Conservation (phyloP, 2,797 vertebrate genomes). For the Sebastes paucispinis region DNA sequence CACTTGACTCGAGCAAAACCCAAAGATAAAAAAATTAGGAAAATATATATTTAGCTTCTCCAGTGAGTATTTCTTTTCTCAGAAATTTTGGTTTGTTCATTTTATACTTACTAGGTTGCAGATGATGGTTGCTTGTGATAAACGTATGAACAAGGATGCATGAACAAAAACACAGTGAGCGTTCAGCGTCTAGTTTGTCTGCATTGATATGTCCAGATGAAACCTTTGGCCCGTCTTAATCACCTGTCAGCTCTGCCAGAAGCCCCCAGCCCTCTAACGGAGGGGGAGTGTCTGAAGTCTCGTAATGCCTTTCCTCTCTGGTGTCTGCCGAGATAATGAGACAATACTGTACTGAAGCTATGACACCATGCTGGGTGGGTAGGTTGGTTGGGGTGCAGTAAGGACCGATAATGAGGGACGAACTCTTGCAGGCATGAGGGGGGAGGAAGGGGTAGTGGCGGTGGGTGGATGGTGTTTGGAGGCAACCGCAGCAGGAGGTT, state of each 20-base stretch:
- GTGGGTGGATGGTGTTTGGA: constrained; percentile 64
- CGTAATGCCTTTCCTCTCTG: constrained; percentile 59
- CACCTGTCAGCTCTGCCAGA: constrained; percentile 49
- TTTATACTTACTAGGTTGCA: neutral
- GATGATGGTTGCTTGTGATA: neutral
- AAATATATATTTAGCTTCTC: neutral
- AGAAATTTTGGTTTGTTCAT: neutral
- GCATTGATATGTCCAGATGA: constrained; percentile 18
- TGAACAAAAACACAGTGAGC: neutral
- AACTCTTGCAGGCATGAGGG: constrained; percentile 70
- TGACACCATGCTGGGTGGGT: constrained; percentile 69
- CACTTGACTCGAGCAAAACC: neutral
- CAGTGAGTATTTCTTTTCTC: too few relatives aligned
- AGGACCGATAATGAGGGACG: constrained; percentile 82
- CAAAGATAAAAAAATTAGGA: neutral
- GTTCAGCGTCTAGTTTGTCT: neutral
- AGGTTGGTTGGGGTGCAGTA: constrained; percentile 61
- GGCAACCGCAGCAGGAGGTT: constrained; percentile 68
- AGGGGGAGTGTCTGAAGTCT: constrained; percentile 68
- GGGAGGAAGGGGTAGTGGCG: neutral
- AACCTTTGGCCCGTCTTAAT: constrained; percentile 65
- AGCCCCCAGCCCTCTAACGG: constrained; percentile 47
- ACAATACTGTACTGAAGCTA: constrained; percentile 62
- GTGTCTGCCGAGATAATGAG: constrained; percentile 75
- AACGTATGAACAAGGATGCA: neutral